Percentiles rank a stretch among this genome's conserved stretches.
Evolutionary conservation across 2,888 invertebrate species (phyloP).

Genomic region (Melieria crassipennis): DNA sequence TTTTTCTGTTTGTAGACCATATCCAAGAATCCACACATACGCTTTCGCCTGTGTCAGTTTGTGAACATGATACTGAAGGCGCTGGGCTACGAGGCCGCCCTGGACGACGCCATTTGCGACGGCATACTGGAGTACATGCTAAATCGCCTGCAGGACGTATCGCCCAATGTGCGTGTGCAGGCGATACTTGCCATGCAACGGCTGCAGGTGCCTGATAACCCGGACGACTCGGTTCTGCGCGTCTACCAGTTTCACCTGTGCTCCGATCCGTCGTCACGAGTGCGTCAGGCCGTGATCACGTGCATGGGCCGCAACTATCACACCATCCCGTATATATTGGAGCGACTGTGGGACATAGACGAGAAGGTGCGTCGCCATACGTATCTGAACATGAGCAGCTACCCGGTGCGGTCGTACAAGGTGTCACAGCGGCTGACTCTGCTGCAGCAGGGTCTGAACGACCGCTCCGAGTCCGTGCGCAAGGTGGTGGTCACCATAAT

Average conservation of each 20-base stretch:
- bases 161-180: slow-evolving; percentile 80
- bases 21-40: slow-evolving; percentile 68
- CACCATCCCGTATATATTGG: slow-evolving; percentile 77
- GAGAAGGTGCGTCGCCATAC: slow-evolving; percentile 74
- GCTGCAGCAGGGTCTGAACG: slow-evolving; percentile 73
- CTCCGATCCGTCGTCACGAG: slow-evolving; percentile 81
- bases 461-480: slow-evolving; percentile 69
- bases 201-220: slow-evolving; percentile 81
- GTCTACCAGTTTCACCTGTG: slow-evolving; percentile 77
- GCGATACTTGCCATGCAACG: slow-evolving; percentile 82
- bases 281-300: slow-evolving; percentile 75
- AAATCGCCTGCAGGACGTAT: slow-evolving; percentile 75
- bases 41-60: slow-evolving; percentile 82
- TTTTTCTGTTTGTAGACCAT: slow-evolving; percentile 60
- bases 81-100: slow-evolving; percentile 78
- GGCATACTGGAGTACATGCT: slow-evolving; percentile 77
- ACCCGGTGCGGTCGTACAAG: slow-evolving; percentile 67
- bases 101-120: slow-evolving; percentile 81
- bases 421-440: slow-evolving; percentile 73
- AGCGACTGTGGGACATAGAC: slow-evolving; percentile 80
- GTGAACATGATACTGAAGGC: slow-evolving; percentile 79
- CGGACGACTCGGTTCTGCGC: slow-evolving; percentile 79
- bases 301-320: slow-evolving; percentile 78
- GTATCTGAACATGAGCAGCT: slow-evolving; percentile 66
- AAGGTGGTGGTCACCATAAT: slow-evolving; percentile 68